These are phyloP conservation scores for Staurois parvus DNA, from an alignment of 2,797 vertebrate genomes.

Conservation along the genomic window DNA sequence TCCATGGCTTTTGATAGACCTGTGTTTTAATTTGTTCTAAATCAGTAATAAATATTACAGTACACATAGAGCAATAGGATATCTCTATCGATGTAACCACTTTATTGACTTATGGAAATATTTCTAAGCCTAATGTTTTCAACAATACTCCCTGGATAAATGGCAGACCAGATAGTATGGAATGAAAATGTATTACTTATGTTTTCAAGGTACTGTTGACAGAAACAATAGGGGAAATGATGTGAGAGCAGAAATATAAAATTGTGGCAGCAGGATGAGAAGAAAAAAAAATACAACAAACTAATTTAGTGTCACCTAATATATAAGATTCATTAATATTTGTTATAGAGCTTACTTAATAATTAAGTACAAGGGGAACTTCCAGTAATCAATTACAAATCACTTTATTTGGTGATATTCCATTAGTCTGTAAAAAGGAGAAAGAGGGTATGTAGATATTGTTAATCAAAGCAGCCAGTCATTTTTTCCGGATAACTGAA, in stretches of 20 bases:
- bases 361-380: no score
- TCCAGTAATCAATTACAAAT: no score
- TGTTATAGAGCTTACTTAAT: no score
- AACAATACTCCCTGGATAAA: conserved; percentile 12
- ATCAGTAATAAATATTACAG: conserved; percentile 32
- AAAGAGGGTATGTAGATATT: no score
- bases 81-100: conserved; percentile 8
- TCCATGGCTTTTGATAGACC: conserved; percentile 21
- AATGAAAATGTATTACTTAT: not conserved
- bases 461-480: no score
- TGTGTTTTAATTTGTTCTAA: conserved; percentile 38
- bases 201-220: not conserved
- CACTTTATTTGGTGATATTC: no score
- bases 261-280: not conserved
- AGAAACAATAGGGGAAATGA: not conserved
- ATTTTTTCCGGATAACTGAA: no score
- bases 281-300: not conserved
- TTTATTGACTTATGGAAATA: conserved; percentile 15
- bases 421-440: no score
- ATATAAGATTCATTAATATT: no score
- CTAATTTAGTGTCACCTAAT: not conserved
- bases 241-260: not conserved
- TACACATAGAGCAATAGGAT: conserved; percentile 33
- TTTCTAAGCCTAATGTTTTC: not conserved
- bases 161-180: not conserved